Evolutionary conservation across 2,113 vertebrate genomes (phyloP).

Genomic region (Formicarius rufipectus): DNA sequence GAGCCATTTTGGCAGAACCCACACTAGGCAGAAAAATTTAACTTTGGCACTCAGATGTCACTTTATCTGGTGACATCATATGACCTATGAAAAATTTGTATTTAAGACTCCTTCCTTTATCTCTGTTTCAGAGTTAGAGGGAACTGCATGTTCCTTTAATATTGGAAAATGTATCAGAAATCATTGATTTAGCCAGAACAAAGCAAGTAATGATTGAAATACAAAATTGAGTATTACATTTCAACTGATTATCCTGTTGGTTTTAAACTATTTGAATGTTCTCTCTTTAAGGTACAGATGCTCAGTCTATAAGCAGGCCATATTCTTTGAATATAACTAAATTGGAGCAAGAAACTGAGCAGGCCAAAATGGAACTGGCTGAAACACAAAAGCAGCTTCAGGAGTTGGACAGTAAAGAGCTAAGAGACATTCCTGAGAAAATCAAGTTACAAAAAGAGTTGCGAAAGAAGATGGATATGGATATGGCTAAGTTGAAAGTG

Average conservation of each 20-base stretch:
- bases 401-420: constrained; percentile 75
- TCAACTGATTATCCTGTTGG: neutral
- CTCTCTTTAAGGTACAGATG: constrained; percentile 75
- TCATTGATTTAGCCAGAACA: neutral
- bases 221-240: neutral
- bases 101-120: neutral
- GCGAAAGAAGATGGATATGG: constrained; percentile 77
- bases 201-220: neutral
- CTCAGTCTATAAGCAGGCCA: constrained; percentile 76
- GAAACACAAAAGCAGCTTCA: constrained; percentile 76
- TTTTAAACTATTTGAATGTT: neutral
- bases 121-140: neutral
- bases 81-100: neutral
- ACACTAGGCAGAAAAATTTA: neutral
- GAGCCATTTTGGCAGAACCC: neutral
- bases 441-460: constrained; percentile 76
- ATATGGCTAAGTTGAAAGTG: constrained; percentile 76
- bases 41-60: neutral
- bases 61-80: neutral
- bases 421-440: constrained; percentile 72
- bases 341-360: constrained; percentile 75
- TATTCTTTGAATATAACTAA: constrained; percentile 77
- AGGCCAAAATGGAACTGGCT: constrained; percentile 70
- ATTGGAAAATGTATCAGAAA: neutral
- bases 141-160: neutral